Conservation (phyloP, 2,797 vertebrate genomes). For the Ibycter americanus region DNA sequence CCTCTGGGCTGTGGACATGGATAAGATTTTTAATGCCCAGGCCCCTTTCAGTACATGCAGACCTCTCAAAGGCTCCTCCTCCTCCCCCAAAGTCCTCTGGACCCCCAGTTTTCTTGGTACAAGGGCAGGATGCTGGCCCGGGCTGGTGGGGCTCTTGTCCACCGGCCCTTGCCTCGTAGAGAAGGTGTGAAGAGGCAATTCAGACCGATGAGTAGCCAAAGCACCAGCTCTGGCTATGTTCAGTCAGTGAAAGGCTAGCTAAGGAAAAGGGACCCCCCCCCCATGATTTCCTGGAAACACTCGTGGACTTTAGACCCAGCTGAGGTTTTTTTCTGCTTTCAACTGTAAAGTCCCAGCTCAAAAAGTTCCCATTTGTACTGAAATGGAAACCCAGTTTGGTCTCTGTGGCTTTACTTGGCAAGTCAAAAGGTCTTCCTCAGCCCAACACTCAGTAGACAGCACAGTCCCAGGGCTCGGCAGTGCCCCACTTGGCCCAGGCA, state of each 20-base stretch:
- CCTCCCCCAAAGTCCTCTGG: fast-evolving
- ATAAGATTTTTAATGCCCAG: background rate
- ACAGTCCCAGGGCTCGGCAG: background rate
- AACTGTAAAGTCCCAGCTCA: background rate
- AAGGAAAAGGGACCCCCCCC: background rate
- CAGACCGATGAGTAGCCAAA: background rate
- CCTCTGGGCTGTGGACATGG: background rate
- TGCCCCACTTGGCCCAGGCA: background rate
- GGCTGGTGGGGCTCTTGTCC: background rate
- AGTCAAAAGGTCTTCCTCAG: constrained; percentile 35
- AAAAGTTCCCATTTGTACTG: background rate
- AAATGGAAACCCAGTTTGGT: background rate
- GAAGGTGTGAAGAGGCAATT: background rate
- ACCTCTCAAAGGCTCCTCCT: constrained; percentile 1
- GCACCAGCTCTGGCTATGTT: fast-evolving
- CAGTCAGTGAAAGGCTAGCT: background rate
- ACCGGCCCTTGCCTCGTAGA: background rate
- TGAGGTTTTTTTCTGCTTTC: background rate
- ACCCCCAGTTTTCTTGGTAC: background rate
- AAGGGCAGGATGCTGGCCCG: background rate
- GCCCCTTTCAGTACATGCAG: background rate
- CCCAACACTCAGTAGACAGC: background rate
- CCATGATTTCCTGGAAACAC: background rate
- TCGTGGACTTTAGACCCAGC: background rate
- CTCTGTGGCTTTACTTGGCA: constrained; percentile 39